Conservation (phyloP, 2,888 invertebrate genomes). For the Ommatoiulus sabulosus region DNA sequence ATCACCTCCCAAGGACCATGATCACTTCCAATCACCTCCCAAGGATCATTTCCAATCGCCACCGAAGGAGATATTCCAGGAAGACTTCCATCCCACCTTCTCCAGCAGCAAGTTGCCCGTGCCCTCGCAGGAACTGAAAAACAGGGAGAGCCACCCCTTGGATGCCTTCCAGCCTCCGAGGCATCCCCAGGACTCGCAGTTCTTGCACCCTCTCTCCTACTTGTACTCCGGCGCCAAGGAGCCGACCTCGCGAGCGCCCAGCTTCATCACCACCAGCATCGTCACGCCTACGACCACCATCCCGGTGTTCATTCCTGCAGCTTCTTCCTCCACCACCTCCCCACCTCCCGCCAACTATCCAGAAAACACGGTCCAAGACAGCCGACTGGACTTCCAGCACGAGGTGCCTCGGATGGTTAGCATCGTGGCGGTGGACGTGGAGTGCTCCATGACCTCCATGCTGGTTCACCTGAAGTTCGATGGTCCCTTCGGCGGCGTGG, state of each 20-base stretch:
- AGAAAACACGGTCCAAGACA: not conserved
- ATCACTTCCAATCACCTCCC: not conserved
- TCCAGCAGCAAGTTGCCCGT: not conserved
- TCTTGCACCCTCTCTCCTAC: not conserved
- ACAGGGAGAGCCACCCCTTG: not conserved
- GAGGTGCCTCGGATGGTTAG: not conserved
- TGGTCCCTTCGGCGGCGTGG: constrained; percentile 80
- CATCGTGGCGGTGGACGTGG: constrained; percentile 78
- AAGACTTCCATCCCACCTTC: not conserved
- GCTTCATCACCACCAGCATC: not conserved
- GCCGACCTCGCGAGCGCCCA: not conserved
- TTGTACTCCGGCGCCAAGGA: not conserved
- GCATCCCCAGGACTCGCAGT: not conserved
- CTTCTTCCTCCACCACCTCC: constrained; percentile 7
- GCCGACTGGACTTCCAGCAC: not conserved
- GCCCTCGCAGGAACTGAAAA: not conserved
- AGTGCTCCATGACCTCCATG: constrained; percentile 86
- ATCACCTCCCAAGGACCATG: not conserved
- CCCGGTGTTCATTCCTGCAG: not conserved
- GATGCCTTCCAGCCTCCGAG: not conserved
- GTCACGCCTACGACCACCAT: not conserved
- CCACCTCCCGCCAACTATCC: not conserved
- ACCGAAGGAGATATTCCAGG: not conserved
- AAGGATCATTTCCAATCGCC: not conserved
- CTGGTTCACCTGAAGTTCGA: constrained; percentile 84